Base-by-base conservation (phyloP, 2,888 invertebrate genomes). In the Drosophila mimetica region DNA sequence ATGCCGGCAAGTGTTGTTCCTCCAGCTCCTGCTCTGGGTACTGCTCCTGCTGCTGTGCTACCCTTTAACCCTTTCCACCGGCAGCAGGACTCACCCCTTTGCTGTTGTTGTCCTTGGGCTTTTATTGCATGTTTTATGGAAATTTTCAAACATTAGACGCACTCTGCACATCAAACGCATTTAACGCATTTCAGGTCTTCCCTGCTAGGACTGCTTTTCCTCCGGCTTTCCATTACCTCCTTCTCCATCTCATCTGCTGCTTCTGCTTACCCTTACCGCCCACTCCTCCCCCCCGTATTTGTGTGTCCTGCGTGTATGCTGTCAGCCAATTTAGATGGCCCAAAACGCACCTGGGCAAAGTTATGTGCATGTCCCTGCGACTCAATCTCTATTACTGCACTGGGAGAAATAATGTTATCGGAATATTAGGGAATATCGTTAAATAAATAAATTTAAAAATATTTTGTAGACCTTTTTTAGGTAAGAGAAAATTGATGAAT, bases 41-140 rank as follows among this genome's bases (percentile, higher is more conserved):
- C 16, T n/a, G 11, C 22, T 13, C 7, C 14, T 37, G 16, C 41
- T n/a, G 30, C 44, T 46, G 25, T 25, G 22, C 8, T 8, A 42
- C 28, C 41, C 22, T 16, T 0, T 39, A 4, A 4, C 39, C 4
- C 13, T 9, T 13, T 3, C 1, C 20, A 20, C 39, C 39, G 7
- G 25, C 1, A 7, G 25, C 25, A 11, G 9, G 7, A 16, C 28
- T 20, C 25, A 6, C 30, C 51, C 53, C 44, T 32, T 52, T 59
- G 44, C 25, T 39, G 22, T n/a, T 53, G 71, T 66, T 50, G 71
- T 57, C 51, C 71, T 72, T 73, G 67, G 70, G 75, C 80, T 77
- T 88, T 83, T 88, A 86, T 88, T 86, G 77, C 84, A 88, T 88
- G 86, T 88, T 83, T 88, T 88, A 83, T 84, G 86, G 80, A 86